phyloP scores from a whole-genome alignment of 1,140 invertebrate species.

The Zaprionus ornatus region DNA sequence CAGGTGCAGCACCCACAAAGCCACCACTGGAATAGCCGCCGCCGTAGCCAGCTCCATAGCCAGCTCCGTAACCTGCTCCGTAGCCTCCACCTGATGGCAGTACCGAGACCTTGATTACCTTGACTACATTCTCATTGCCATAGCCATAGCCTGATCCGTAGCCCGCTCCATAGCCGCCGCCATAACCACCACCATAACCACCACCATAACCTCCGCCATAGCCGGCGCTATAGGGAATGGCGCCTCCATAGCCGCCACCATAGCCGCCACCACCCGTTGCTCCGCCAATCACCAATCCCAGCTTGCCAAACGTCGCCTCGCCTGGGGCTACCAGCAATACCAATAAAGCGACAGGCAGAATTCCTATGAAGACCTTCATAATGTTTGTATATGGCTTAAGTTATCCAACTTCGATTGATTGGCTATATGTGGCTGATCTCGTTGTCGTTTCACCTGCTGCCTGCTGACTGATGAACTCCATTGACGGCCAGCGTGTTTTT shows the following conservation, averaged over 20 bases:
- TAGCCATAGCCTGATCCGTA: constrained; percentile 51
- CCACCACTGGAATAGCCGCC: constrained; percentile 47
- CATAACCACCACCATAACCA: constrained; percentile 35
- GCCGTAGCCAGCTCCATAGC: constrained; percentile 35
- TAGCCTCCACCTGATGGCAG: constrained; percentile 41
- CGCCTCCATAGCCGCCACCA: constrained; percentile 45
- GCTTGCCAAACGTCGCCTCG: constrained; percentile 67
- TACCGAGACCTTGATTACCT: constrained; percentile 73
- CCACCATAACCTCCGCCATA: constrained; percentile 41
- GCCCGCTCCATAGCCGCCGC: constrained; percentile 39
- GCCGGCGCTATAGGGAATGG: constrained; percentile 29
- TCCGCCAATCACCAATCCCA: constrained; percentile 63
- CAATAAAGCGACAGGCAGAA: constrained; percentile 22
- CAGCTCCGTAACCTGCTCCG: constrained; percentile 31
- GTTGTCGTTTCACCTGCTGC: constrained; percentile 20
- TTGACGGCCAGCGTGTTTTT: constrained; percentile 52
- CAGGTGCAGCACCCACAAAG: constrained; percentile 64
- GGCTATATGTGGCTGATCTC: neutral
- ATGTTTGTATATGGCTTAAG: constrained; percentile 11
- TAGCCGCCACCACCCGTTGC: constrained; percentile 12
- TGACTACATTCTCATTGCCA: constrained; percentile 68
- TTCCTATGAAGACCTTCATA: constrained; percentile 52
- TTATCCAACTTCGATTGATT: constrained; percentile 17
- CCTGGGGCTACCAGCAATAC: constrained; percentile 29
- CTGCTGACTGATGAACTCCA: constrained; percentile 64